Percentiles rank a stretch among this genome's conserved stretches.
These are phyloP conservation scores for Sarcophaga bullata DNA, from an alignment of 1,140 invertebrate species.

Conservation along the genomic window DNA sequence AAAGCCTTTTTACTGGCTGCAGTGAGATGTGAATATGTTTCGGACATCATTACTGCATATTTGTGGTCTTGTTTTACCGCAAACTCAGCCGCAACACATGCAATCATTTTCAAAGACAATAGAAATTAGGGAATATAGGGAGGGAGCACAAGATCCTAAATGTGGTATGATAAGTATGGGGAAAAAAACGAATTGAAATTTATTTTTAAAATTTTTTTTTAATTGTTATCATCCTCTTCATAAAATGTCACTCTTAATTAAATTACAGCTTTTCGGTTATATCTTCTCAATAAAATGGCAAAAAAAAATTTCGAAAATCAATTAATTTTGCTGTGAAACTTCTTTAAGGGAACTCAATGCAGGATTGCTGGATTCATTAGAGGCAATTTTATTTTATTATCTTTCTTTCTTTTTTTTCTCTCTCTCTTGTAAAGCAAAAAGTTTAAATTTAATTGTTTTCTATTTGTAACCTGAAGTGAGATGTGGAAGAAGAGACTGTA, in stretches of 20 bases:
- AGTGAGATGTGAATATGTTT: slow-evolving; percentile 7
- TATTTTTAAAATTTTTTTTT: background rate
- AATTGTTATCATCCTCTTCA: background rate
- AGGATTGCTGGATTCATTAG: background rate
- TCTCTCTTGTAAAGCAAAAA: background rate
- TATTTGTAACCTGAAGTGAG: background rate
- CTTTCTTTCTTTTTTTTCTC: background rate
- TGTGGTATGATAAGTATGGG: too few relatives aligned
- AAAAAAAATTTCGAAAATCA: background rate
- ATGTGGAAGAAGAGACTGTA: background rate
- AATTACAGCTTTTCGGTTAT: background rate
- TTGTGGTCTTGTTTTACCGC: slow-evolving; percentile 64
- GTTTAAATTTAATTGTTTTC: slow-evolving; percentile 13
- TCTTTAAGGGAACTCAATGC: background rate
- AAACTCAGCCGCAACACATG: slow-evolving; percentile 49
- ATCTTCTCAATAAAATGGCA: too few relatives aligned
- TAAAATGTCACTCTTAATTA: slow-evolving; percentile 12
- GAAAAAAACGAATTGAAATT: background rate
- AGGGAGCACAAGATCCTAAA: slow-evolving; percentile 10
- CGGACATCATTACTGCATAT: slow-evolving; percentile 62
- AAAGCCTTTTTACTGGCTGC: background rate
- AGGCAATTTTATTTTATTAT: background rate
- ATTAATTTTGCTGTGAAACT: background rate
- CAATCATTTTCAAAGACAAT: slow-evolving; percentile 32
- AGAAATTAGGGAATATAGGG: background rate